Conservation (phyloP, 2,113 vertebrate species). For the Rhipidura dahli region DNA sequence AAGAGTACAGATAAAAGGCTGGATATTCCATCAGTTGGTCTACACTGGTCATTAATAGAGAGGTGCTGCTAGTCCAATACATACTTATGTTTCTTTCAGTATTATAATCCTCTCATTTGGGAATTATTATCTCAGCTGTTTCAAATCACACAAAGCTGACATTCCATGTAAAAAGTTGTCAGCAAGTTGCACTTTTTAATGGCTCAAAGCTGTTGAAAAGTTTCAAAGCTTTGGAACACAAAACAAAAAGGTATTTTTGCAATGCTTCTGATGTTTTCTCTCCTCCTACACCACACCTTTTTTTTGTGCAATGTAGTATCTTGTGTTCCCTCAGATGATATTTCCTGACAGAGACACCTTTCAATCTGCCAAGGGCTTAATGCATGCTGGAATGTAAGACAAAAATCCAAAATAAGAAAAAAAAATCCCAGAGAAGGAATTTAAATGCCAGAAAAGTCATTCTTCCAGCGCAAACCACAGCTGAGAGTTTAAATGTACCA, state of each 20-base stretch:
- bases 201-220: constrained; percentile 63
- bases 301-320: constrained; percentile 60
- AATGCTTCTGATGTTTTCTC: constrained; percentile 66
- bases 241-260: constrained; percentile 58
- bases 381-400: not conserved
- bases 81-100: constrained; percentile 37
- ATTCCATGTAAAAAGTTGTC: constrained; percentile 67
- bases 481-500: not conserved
- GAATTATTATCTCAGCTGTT: constrained; percentile 58
- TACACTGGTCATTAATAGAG: constrained; percentile 12
- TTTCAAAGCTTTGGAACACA: constrained; percentile 17
- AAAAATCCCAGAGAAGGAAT: not conserved
- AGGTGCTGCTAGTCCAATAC: not conserved
- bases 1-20: not conserved
- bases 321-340: constrained; percentile 61
- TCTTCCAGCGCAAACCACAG: not conserved
- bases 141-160: constrained; percentile 55
- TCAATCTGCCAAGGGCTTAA: constrained; percentile 53
- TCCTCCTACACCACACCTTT: constrained; percentile 69
- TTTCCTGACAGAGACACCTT: constrained; percentile 68
- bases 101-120: constrained; percentile 47
- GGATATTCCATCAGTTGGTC: not conserved
- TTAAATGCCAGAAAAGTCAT: not conserved
- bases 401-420: not conserved
- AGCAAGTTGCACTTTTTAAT: constrained; percentile 65